phyloP scores from a whole-genome alignment of 53 echinoderm and acorn worm species.

The Temnopleurus reevesii region DNA sequence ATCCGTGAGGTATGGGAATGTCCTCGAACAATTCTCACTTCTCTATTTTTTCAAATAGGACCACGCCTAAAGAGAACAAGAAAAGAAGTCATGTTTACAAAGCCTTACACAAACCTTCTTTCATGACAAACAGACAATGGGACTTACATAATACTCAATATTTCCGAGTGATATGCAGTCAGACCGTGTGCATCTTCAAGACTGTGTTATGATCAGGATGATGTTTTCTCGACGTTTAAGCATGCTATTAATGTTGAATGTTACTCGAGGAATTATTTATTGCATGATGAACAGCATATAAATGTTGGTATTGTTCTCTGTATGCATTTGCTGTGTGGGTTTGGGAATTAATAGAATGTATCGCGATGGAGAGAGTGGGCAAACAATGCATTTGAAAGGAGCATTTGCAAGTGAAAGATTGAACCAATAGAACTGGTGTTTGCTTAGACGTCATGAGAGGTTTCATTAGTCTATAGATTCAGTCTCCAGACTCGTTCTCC shows the following conservation, averaged over 20 bases:
- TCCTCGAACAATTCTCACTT: neutral
- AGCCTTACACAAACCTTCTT: neutral
- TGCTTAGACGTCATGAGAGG: neutral
- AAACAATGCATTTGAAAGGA: neutral
- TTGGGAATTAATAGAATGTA: neutral
- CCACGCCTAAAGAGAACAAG: neutral
- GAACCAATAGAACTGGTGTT: neutral
- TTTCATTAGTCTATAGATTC: neutral
- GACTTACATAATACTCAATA: too few relatives aligned
- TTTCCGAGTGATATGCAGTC: too few relatives aligned
- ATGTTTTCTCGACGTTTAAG: neutral
- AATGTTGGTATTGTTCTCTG: neutral
- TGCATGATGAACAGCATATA: neutral
- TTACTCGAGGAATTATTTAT: neutral
- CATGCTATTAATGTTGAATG: neutral
- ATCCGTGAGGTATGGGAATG: too few relatives aligned
- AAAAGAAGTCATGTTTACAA: neutral
- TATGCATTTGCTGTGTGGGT: neutral
- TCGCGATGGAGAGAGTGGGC: neutral
- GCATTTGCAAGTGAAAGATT: neutral
- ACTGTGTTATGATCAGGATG: neutral
- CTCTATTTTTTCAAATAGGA: neutral
- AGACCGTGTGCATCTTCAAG: neutral
- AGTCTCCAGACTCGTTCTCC: neutral
- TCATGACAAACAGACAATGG: neutral